Base-by-base conservation (phyloP, 2,888 invertebrate genomes). In the Lasioglossum morio region DNA sequence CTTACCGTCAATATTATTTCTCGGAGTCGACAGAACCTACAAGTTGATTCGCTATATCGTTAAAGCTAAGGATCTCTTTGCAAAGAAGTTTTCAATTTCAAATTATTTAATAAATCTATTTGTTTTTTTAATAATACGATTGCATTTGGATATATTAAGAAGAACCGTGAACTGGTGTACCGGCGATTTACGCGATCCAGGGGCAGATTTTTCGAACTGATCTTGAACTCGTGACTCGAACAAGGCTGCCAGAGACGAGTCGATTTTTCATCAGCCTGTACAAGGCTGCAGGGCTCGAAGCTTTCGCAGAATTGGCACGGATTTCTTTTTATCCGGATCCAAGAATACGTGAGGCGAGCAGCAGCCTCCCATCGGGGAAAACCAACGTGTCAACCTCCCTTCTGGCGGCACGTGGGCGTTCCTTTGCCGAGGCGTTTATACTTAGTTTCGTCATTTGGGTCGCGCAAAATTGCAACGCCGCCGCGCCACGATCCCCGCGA, bases 371-470 rank as follows among this genome's bases (percentile, higher is more conserved):
- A 77, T 84, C 80, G 89, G 91, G 91, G 91, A 91, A 91, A 91
- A 91, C 91, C 91, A 84, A 86, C 88, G 86, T 87, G 90, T 91
- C 91, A 88, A 86, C 77, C 85, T 82, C 81, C 84, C 82, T 81
- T 81, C 78, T 74, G 82, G 81, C 40, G 72, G 82, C 88, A 84
- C 86, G 88, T 89, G 91, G 89, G 86, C 89, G 90, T 88, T 80
- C 86, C 87, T 80, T 89, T 79, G 86, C 81, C 69, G 60, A 14
- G 75, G 66, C 82, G 86, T 87, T 90, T 91, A 91, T 87, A 90
- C 85, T 91, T 87, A 89, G 88, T 90, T 89, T 90, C 88, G 88
- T 91, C 82, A 90, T 91, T 89, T 79, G 85, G 90, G 89, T 90
- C 87, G 86, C 63, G 89, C 88, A 78, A 77, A 90, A 90, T 90